These are phyloP conservation scores for Lacerta agilis DNA, from an alignment of 2,797 vertebrate genomes.

Conservation along the genomic window DNA sequence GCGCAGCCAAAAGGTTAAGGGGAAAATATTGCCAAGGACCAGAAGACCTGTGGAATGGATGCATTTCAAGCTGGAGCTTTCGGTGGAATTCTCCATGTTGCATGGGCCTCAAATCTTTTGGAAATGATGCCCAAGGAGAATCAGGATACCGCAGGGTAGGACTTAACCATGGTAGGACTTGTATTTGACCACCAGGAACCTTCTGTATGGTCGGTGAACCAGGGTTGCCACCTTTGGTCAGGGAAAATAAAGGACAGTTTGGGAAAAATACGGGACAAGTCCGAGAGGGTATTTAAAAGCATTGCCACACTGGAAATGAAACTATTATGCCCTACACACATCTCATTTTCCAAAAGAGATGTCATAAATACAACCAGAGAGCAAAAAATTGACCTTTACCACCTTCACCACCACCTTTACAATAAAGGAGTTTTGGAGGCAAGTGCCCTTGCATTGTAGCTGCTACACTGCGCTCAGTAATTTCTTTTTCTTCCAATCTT, in stretches of 20 bases:
- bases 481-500: too few relatives aligned
- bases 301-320: too few relatives aligned
- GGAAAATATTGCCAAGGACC: slow-evolving; percentile 30
- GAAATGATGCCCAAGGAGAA: background rate
- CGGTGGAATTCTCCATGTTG: slow-evolving; percentile 22
- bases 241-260: too few relatives aligned
- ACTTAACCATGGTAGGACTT: background rate
- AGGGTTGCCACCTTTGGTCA: background rate
- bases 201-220: background rate
- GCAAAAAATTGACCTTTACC: background rate
- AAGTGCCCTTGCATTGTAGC: too few relatives aligned
- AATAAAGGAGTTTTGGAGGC: too few relatives aligned
- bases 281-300: too few relatives aligned
- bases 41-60: background rate
- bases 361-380: too few relatives aligned
- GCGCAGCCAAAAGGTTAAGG: slow-evolving; percentile 53
- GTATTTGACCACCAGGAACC: background rate
- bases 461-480: too few relatives aligned
- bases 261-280: too few relatives aligned
- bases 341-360: too few relatives aligned
- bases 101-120: background rate
- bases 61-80: slow-evolving; percentile 39
- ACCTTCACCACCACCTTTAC: too few relatives aligned
- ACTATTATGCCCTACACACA: too few relatives aligned
- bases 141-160: accelerated